Base-by-base conservation (phyloP, 2,113 vertebrate species). In the Montifringilla adamsi region DNA sequence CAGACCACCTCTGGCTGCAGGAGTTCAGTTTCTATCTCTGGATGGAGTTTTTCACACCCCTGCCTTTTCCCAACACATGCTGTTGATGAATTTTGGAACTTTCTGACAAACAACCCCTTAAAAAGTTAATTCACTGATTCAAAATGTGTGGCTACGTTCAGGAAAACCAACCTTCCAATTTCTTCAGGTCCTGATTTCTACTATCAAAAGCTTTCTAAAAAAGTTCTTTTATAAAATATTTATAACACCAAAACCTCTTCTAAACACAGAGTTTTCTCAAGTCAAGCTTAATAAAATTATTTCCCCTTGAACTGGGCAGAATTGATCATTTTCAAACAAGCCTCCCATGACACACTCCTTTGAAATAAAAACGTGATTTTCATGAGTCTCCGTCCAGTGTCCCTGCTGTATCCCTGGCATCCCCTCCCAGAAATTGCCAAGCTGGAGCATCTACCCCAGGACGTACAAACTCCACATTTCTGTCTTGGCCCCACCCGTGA, bases 391-490 rank as follows among this genome's bases (percentile, higher is more conserved):
- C 17, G 9, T 14, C 24, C 9, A 41, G 26, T 7, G 39, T 23
- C 13, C 12, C 59, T 46, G 6, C 35, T n/a, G 3, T 6, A 21
- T 30, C 72, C 82, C 41, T 56, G 69, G 33, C 33, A 75, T 23
- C n/a, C 28, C 35, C 7, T 7, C 33, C 22, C 67, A 37, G n/a
- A n/a, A 11, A 31, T 12, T 53, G 7, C 50, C 14, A 5, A 13
- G 7, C 1, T 62, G 64, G n/a, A 62, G 6, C 55, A 47, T 22
- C 11, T 15, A 7, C 7, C 28, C 26, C 1, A 53, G 4, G 0
- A 16, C 1, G 3, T 3, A 17, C 41, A 30, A 69, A 27, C 33
- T 53, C 46, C 53, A 0, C 44, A 2, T 37, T 55, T 63, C 44
- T 44, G 8, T 6, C 35, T 22, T 17, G 27, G n/a, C 53, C 89